Evolutionary conservation across 1,140 invertebrate genomes (phyloP).

Genomic region (Ridgeia piscesae): DNA sequence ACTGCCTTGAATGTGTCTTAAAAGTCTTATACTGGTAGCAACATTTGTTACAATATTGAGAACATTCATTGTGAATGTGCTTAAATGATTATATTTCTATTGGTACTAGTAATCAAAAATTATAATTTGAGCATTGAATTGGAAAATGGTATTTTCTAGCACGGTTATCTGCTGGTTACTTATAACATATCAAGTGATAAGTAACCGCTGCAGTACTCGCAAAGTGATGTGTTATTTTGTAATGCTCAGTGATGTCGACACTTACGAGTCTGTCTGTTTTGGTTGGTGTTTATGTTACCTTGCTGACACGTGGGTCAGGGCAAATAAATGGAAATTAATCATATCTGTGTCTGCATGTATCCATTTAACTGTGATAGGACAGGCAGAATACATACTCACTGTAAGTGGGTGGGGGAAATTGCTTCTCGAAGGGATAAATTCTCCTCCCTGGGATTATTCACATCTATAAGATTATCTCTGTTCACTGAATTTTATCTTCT

Average conservation of each 20-base stretch:
- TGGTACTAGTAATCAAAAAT: neutral
- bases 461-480: no score
- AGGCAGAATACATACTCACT: no score
- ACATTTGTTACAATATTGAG: neutral
- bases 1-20: neutral
- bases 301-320: neutral
- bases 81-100: neutral
- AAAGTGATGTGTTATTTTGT: no score
- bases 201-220: neutral
- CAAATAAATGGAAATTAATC: neutral
- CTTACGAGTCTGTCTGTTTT: neutral
- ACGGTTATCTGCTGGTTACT: neutral
- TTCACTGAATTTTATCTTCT: no score
- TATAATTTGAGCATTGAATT: neutral
- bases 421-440: no score
- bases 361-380: neutral
- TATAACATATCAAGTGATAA: neutral
- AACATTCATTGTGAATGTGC: neutral
- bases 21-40: neutral
- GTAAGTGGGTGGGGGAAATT: no score
- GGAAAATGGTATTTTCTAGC: neutral
- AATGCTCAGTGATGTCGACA: no score
- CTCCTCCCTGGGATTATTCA: no score
- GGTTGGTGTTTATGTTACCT: neutral
- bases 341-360: neutral